Evolutionary conservation across 2,888 invertebrate genomes (phyloP), one percentile per base, ranked within the genome.

Genomic region (Diploptera punctata): DNA sequence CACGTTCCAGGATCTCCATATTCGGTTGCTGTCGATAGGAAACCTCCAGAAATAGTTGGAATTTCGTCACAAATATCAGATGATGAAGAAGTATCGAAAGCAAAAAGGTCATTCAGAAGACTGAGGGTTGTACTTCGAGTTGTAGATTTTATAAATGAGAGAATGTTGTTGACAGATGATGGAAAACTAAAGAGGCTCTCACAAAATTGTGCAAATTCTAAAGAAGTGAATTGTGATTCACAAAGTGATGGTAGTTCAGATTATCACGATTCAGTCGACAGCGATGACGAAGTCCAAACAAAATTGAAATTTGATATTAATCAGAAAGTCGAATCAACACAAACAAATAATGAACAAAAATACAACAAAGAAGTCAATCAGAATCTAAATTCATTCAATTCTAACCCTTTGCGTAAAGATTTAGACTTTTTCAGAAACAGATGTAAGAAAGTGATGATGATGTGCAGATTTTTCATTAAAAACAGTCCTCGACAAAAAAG

Each of bases 1-100:
- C 83, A 84, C 77, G 83, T 88, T 49, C 84, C 85, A 38, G 89
- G 89, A n/a, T 89, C 89, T 24, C 90, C 90, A 1, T 90, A 85
- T 77, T 80, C 80, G 68, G 82, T 88, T 3, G 85, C 83, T 70
- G 85, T 87, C 2, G 77, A 78, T 67, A 75, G 78, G 31, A 73
- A 75, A 38, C 54, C 73, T 67, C n/a, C 18, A 10, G 16, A 68
- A 16, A 16, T 7, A 29, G 19, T 4, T 5, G 26, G 5, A 0
- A 19, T 18, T 1, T 16, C 47, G 3, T 26, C 16, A 3, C 26
- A 18, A 5, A 26, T 65, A 21, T 47, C 65, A 9, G 54, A 52
- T 73, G 71, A 71, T 10, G 62, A 76, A 9, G 76, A 77, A 67
- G 71, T 73, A 3, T 18, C 13, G 16, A 54, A 54, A n/a, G 54